Percentiles rank a stretch among this genome's conserved stretches.
Conservation (phyloP, 2,113 vertebrate species). For the Laterallus jamaicensis region DNA sequence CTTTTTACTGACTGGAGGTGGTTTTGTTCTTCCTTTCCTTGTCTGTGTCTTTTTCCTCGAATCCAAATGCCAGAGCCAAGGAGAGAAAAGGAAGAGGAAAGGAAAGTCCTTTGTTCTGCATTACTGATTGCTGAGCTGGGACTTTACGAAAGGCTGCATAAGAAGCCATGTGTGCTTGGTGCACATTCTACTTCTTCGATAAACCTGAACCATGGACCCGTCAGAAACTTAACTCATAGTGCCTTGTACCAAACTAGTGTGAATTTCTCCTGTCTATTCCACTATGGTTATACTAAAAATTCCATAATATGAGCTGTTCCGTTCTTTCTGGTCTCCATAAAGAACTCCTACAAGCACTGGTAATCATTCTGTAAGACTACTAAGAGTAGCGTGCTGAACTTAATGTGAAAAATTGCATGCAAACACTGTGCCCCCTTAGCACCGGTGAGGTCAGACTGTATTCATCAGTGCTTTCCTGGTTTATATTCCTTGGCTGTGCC, state of each 20-base stretch:
- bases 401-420: neutral
- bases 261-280: neutral
- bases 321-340: neutral
- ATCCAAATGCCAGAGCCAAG: neutral
- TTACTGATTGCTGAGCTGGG: neutral
- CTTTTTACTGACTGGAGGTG: neutral
- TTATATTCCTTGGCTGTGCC: neutral
- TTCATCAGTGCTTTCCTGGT: neutral
- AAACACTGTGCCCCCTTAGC: neutral
- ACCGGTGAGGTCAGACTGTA: neutral
- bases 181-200: neutral
- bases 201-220: neutral
- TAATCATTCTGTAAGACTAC: neutral
- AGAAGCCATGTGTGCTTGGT: neutral
- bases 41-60: neutral
- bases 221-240: neutral
- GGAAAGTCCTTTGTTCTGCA: neutral
- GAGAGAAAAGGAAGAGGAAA: neutral
- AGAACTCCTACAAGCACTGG: neutral
- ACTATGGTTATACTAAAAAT: neutral
- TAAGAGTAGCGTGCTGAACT: neutral
- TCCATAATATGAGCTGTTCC: neutral
- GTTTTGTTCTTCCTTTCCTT: slow-evolving; percentile 1
- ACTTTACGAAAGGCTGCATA: neutral
- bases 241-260: neutral